Base-by-base conservation (phyloP, 2,113 vertebrate species). In the Puffinus mauretanicus region DNA sequence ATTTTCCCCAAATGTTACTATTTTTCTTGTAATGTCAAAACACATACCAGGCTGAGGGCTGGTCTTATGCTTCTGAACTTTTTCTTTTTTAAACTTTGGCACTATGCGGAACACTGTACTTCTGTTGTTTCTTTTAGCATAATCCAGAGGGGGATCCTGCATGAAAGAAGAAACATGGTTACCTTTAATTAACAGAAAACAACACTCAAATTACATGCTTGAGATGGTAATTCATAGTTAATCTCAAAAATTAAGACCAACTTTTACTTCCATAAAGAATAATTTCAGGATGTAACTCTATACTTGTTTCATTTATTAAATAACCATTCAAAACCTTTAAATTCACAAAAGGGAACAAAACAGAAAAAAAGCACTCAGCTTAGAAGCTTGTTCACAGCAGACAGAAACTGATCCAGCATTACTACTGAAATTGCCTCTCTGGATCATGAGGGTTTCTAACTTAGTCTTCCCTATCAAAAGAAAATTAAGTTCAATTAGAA, bases 21-120 rank as follows among this genome's bases (percentile, higher is more conserved):
- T 47, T 75, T 86, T 61, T 88, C 72, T 82, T 72, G 25, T 12
- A 51, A 40, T 65, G 76, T 65, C 47, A 89, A 78, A 90, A 97
- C 92, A 98, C 98, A 97, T 99, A 99, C 99, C 99, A 98, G 99
- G 99, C 98, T 99, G 99, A 71, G 98, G 97, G 95, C 98, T 99
- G 52, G 97, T 98, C 98, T 99, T 99, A 97, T 98, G 98, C 95
- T 98, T 99, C 98, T 97, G 98, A 95, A 70, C 97, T 96, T 99
- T 99, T 93, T 99, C 99, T 97, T 99, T 99, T 98, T 99, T 99
- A 98, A 99, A 99, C 96, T 99, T 99, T 98, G 99, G 99, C 97
- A 99, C 99, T 90, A 99, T 99, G 82, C 99, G 99, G 86, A 99
- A 99, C 97, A 99, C 98, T 65, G 99, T 98, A 97, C 99, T 99